Evolutionary conservation across 2,113 vertebrate genomes (phyloP).

Genomic region (Tichodroma muraria): DNA sequence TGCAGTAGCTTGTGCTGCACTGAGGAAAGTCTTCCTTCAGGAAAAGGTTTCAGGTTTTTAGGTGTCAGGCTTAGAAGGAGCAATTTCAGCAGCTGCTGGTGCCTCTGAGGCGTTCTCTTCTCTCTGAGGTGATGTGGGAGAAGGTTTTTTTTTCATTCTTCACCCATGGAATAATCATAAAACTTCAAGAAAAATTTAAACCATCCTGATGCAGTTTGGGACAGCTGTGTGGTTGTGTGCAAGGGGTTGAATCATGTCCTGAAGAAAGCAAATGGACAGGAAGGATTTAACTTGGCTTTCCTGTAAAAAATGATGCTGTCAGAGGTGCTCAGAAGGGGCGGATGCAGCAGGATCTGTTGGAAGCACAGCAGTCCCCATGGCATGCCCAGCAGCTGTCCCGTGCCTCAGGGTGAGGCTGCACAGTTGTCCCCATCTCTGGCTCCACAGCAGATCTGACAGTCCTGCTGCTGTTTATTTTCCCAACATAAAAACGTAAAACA

Average conservation of each 20-base stretch:
- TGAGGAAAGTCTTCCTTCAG: not conserved
- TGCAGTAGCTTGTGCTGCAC: not conserved
- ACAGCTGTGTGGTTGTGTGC: not conserved
- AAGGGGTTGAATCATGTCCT: not conserved
- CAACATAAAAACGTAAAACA: not conserved
- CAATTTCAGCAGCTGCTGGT: not conserved
- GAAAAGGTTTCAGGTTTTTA: not conserved
- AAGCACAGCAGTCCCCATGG: too few species aligned
- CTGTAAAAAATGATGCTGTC: not conserved
- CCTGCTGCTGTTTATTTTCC: not conserved
- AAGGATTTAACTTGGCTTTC: not conserved
- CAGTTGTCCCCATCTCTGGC: accelerated
- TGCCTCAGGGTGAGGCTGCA: not conserved
- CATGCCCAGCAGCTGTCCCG: accelerated
- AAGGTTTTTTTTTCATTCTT: not conserved
- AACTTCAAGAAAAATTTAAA: not conserved
- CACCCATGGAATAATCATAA: not conserved
- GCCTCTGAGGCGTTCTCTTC: not conserved
- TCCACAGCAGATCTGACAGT: not conserved
- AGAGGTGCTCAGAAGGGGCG: not conserved
- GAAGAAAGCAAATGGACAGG: not conserved
- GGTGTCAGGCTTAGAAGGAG: not conserved
- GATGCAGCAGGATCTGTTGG: not conserved
- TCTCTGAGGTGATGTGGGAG: not conserved
- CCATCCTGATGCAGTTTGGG: not conserved